Evolutionary conservation across 2,797 vertebrate species (phyloP).

Genomic region (Crenuchus spilurus): DNA sequence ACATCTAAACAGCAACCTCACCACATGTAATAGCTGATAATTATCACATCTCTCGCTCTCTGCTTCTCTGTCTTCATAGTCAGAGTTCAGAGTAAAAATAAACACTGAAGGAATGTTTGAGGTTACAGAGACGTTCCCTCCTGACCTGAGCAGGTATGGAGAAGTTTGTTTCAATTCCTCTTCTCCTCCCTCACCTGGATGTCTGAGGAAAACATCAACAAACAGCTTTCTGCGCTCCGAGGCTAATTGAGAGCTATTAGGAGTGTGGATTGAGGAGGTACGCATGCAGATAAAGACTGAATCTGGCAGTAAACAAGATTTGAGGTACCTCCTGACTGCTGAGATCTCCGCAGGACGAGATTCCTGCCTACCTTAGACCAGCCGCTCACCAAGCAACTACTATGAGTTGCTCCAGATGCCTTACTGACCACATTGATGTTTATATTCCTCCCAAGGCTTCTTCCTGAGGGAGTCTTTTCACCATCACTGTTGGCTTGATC

Average conservation of each 20-base stretch:
- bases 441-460: too few species aligned
- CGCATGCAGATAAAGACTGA: not conserved
- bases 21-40: conserved; percentile 21
- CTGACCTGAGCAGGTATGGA: conserved; percentile 63
- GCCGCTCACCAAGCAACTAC: too few species aligned
- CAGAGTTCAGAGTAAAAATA: conserved; percentile 53
- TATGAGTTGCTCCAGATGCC: too few species aligned
- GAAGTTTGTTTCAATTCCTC: conserved; percentile 39
- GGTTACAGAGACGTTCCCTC: conserved; percentile 51
- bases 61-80: conserved; percentile 1
- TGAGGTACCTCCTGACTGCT: too few species aligned
- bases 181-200: not conserved
- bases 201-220: conserved; percentile 26
- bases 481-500: too few species aligned
- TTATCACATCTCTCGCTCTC: not conserved
- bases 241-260: not conserved
- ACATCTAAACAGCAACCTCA: not conserved
- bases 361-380: too few species aligned
- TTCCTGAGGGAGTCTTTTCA: too few species aligned
- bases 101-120: conserved; percentile 58
- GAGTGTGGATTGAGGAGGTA: not conserved
- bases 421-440: too few species aligned
- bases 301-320: not conserved
- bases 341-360: too few species aligned
- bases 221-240: not conserved